Conservation (phyloP, 2,888 invertebrate species). For the Strigamia maritima region DNA sequence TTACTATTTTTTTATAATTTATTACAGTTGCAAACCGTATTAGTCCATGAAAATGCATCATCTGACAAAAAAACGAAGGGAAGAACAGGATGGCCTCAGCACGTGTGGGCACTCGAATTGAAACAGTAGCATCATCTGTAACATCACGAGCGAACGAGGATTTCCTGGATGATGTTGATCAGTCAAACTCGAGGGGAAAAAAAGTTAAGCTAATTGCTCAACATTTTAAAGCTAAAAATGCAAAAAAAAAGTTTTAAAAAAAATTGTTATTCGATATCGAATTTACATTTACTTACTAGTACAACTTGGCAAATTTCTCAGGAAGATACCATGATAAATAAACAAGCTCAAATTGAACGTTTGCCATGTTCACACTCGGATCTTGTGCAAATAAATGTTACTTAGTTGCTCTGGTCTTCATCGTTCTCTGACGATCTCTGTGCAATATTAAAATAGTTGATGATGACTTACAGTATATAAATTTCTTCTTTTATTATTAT, state of each 20-base stretch:
- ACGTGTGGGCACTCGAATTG: slow-evolving; percentile 81
- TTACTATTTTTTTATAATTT: neutral
- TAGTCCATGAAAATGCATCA: neutral
- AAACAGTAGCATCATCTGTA: slow-evolving; percentile 49
- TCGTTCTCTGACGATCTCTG: neutral
- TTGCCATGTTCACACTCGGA: neutral
- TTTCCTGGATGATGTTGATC: neutral
- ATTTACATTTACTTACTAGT: too few relatives aligned
- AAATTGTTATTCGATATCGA: too few relatives aligned
- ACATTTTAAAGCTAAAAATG: neutral
- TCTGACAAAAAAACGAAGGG: slow-evolving; percentile 62
- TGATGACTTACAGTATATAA: too few relatives aligned
- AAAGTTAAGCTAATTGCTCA: neutral
- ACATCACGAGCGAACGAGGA: too few relatives aligned
- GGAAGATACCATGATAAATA: neutral
- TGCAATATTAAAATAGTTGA: neutral
- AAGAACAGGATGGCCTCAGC: slow-evolving; percentile 94
- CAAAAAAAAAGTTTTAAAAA: neutral
- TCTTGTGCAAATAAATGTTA: neutral
- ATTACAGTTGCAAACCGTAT: neutral
- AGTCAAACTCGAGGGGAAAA: too few relatives aligned
- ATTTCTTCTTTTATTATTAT: too few relatives aligned
- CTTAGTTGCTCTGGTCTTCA: neutral
- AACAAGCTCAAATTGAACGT: neutral
- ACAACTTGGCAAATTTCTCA: neutral